Percentiles rank a stretch among this genome's conserved stretches.
Evolutionary conservation across 1,140 invertebrate genomes (phyloP).

Genomic region (Anoplolepis gracilipes): DNA sequence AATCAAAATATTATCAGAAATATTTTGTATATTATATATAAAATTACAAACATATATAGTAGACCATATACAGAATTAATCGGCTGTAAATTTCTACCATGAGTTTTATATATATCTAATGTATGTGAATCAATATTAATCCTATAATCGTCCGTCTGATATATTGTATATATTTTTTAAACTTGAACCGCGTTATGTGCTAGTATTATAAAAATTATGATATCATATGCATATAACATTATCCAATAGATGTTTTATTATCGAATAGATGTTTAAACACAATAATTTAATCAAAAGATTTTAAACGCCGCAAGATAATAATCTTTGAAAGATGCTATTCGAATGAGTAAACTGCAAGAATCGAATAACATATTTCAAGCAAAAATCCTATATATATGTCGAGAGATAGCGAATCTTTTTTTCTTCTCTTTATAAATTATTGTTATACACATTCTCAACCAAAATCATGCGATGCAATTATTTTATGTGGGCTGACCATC

Average conservation of each 20-base stretch:
- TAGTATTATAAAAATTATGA: constrained; percentile 27
- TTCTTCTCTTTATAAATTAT: constrained; percentile 51
- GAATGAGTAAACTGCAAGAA: constrained; percentile 3
- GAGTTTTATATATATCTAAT: constrained; percentile 33
- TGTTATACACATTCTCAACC: constrained; percentile 31
- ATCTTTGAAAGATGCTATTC: constrained; percentile 49
- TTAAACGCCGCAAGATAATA: neutral
- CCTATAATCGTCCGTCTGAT: constrained; percentile 36
- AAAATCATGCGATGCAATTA: constrained; percentile 38
- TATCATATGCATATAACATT: too few relatives aligned
- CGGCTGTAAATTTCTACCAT: constrained; percentile 23
- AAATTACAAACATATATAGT: constrained; percentile 40
- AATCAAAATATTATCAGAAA: too few relatives aligned
- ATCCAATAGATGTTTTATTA: constrained; percentile 11
- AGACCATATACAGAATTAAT: constrained; percentile 7
- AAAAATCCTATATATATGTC: constrained; percentile 10
- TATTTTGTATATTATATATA: constrained; percentile 44
- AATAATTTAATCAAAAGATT: constrained; percentile 1
- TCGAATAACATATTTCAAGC: constrained; percentile 61
- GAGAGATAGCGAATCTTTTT: constrained; percentile 27
- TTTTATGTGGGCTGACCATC: constrained; percentile 51
- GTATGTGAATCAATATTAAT: constrained; percentile 43
- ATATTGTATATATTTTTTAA: constrained; percentile 39
- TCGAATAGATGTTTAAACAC: constrained; percentile 36
- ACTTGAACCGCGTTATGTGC: constrained; percentile 36